phyloP scores from a whole-genome alignment of 2,888 invertebrate genomes.

The Plutella xylostella region DNA sequence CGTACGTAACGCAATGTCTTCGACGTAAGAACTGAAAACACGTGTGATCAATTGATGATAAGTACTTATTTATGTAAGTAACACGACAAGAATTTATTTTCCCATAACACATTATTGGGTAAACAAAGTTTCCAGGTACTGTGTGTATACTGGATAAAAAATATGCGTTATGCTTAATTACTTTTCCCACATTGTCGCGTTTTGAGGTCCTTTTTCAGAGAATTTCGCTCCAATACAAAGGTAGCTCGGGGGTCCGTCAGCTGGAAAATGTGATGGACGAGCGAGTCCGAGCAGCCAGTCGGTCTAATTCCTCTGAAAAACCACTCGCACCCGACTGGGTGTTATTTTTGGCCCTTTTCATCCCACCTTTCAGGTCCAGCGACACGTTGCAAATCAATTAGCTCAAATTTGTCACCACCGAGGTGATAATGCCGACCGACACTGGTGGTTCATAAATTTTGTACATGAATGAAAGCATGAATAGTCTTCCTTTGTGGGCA shows the following conservation, averaged over 20 bases:
- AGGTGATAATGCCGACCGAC: too few species aligned
- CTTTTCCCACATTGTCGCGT: slow-evolving; percentile 38
- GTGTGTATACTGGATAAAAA: too few species aligned
- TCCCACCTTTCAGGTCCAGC: slow-evolving; percentile 52
- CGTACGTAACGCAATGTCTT: too few species aligned
- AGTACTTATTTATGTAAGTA: too few species aligned
- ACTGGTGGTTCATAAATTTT: too few species aligned
- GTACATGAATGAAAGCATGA: background rate
- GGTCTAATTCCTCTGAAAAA: slow-evolving; percentile 66
- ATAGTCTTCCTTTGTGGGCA: slow-evolving; percentile 17
- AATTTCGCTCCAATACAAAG: slow-evolving; percentile 62
- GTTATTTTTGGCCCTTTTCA: slow-evolving; percentile 67
- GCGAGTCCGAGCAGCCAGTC: slow-evolving; percentile 57
- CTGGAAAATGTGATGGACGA: slow-evolving; percentile 67
- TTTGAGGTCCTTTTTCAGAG: slow-evolving; percentile 53
- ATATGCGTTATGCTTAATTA: slow-evolving; percentile 33
- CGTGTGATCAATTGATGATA: too few species aligned
- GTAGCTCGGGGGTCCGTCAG: slow-evolving; percentile 56
- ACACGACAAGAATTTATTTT: too few species aligned
- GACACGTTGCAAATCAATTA: slow-evolving; percentile 36
- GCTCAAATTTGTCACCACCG: too few species aligned
- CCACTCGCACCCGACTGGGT: slow-evolving; percentile 57
- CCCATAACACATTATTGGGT: too few species aligned
- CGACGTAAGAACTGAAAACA: too few species aligned
- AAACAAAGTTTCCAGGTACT: too few species aligned